Evolutionary conservation across 2,888 invertebrate genomes (phyloP).

Genomic region (Pyrocoelia pectoralis): DNA sequence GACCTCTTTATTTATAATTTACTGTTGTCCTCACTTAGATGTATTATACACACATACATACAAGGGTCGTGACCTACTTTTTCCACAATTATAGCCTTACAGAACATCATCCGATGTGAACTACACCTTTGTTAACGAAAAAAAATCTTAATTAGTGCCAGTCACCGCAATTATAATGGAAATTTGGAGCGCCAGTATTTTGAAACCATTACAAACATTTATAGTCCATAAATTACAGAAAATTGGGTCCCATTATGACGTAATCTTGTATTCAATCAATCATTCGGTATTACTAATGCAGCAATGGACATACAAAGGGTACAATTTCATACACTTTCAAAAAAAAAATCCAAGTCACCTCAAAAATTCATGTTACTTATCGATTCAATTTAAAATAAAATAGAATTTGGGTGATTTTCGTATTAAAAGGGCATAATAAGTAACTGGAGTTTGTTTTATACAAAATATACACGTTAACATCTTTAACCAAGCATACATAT

Average conservation of each 20-base stretch:
- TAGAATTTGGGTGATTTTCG: no score
- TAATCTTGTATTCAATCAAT: conserved; percentile 2
- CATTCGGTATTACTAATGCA: neutral
- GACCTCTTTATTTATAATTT: neutral
- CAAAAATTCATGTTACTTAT: no score
- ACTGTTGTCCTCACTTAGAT: neutral
- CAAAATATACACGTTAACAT: conserved; percentile 22
- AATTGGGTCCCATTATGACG: conserved; percentile 1
- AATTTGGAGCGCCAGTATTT: neutral
- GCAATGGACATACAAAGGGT: neutral
- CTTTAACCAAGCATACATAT: conserved; percentile 20
- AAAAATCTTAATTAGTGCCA: neutral
- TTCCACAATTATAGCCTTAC: neutral
- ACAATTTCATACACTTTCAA: no score
- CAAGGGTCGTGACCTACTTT: conserved; percentile 1
- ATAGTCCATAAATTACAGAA: neutral
- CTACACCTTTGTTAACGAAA: neutral
- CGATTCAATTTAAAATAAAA: no score
- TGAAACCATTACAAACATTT: neutral
- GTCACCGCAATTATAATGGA: neutral
- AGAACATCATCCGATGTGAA: neutral
- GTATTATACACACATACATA: neutral
- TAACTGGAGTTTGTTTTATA: conserved; percentile 16
- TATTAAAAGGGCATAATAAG: conserved; percentile 11
- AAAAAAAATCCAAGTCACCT: neutral